phyloP scores from a whole-genome alignment of 2,797 vertebrate species.

The Sitta carolinensis region DNA sequence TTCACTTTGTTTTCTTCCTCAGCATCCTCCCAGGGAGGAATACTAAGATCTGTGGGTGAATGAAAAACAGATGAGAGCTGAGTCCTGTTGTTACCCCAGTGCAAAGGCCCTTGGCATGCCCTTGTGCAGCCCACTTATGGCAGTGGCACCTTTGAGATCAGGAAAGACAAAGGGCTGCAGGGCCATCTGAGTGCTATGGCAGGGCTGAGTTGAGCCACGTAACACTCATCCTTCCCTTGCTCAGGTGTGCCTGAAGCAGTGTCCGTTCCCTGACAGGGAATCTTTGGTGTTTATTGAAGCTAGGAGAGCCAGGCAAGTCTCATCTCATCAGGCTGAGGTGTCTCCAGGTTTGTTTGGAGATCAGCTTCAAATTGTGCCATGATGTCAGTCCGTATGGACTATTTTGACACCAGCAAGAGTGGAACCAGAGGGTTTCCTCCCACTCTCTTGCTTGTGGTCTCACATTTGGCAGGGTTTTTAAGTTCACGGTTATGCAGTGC shows the following conservation, averaged over 20 bases:
- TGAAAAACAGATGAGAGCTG: neutral
- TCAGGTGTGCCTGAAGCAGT: neutral
- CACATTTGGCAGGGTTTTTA: neutral
- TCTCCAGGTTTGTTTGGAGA: neutral
- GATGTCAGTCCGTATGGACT: neutral
- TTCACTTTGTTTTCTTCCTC: neutral
- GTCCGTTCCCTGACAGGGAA: fast-evolving
- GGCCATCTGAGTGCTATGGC: neutral
- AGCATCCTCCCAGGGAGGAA: neutral
- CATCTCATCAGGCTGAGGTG: neutral
- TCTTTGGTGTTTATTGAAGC: neutral
- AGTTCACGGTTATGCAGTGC: neutral
- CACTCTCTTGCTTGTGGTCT: neutral
- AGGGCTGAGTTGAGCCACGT: neutral
- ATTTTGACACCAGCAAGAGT: neutral
- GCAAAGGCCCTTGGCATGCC: neutral
- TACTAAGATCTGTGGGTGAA: neutral
- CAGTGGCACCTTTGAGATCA: neutral
- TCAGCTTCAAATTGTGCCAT: neutral
- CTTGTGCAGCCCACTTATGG: neutral
- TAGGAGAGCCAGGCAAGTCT: neutral
- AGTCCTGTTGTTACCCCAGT: neutral
- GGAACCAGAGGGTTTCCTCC: neutral
- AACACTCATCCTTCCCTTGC: neutral
- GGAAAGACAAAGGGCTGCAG: neutral